phyloP scores from a whole-genome alignment of 1,140 invertebrate species.

The Apis mellifera region Amel_HAv3.1 CM009943.2:5030501-5031000 shows the following conservation, averaged over 20 bases:
- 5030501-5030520: too few relatives aligned
- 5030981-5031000: conserved; percentile 33
- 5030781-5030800: conserved; percentile 56
- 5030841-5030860: conserved; percentile 57
- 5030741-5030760: conserved; percentile 68
- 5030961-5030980: conserved; percentile 54
- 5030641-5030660: conserved; percentile 26
- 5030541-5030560: neutral
- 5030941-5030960: conserved; percentile 55
- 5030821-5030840: too few relatives aligned
- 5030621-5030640: conserved; percentile 64
- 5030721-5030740: conserved; percentile 67
- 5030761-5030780: conserved; percentile 54
- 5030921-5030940: conserved; percentile 58
- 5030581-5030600: conserved; percentile 21
- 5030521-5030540: too few relatives aligned
- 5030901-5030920: conserved; percentile 64
- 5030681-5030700: conserved; percentile 47
- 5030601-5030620: conserved; percentile 59
- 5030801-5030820: conserved; percentile 60
- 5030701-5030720: conserved; percentile 57
- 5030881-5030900: conserved; percentile 53
- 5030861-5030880: conserved; percentile 64
- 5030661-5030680: conserved; percentile 65
- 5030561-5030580: conserved; percentile 9